Evolutionary conservation across 2,113 vertebrate species (phyloP), one percentile per base, ranked within the genome.

Genomic region (Ramphastos sulfuratus): DNA sequence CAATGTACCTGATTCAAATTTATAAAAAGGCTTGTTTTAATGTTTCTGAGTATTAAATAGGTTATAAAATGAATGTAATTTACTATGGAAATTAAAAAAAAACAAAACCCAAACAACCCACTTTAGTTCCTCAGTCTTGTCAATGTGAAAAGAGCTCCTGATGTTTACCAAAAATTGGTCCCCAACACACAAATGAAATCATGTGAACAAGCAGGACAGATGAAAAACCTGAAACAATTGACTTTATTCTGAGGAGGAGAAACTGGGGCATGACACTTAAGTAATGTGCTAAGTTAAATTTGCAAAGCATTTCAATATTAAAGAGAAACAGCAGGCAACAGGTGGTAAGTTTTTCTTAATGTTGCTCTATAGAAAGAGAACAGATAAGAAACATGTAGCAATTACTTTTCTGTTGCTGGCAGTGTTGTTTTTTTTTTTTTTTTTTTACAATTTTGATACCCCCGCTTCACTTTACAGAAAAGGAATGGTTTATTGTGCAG

Each of bases 241-340:
- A 52, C 14, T 94, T 93, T 91, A 82, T 93, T 87, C 46, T 63
- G 31, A 89, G 82, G 52, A 60, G 48, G 14, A 66, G 73, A 87
- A 71, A 66, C 6, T 9, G 44, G 15, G 27, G 30, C 63, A 89
- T 79, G 59, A 46, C 4, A 84, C 28, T 18, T 67, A 27, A 59
- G 9, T 56, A 39, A 70, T 52, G 4, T 15, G 69, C 65, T 20
- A 80, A 30, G 12, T 31, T 54, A 46, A 35, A 85, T 74, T 37
- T 89, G 50, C 25, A 82, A 95, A 92, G 73, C 4, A 24, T n/a
- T 60, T 93, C 21, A 55, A 87, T 21, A 66, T n/a, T 70, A 71
- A 67, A 82, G 30, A 79, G 85, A 77, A 77, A 64, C 31, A 73
- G 37, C 3, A 71, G 15, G 71, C 12, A 70, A 59, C 19, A 63